Percentiles rank a stretch among this genome's conserved stretches.
Evolutionary conservation across 37 sponge, comb jelly and placozoan genomes (phyloP).

Genomic region (Agelas oroides): DNA sequence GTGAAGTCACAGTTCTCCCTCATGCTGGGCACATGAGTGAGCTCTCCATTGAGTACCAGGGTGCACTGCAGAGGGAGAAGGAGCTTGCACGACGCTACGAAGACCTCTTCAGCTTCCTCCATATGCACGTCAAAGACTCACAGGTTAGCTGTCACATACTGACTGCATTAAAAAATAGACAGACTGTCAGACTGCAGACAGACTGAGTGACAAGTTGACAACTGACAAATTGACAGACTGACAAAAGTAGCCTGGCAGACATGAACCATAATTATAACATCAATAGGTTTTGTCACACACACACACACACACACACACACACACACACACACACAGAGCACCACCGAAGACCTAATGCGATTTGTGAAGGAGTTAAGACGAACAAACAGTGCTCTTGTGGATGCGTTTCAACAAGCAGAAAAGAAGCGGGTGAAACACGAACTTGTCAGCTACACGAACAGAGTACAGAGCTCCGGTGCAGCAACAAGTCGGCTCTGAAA

Average conservation of each 20-base stretch:
- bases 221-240: no score
- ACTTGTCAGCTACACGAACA: conserved; percentile 50
- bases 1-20: conserved; percentile 6
- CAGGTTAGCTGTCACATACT: conserved; percentile 38
- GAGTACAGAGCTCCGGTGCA: conserved; percentile 12
- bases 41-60: conserved; percentile 47
- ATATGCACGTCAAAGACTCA: conserved; percentile 58
- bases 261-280: no score
- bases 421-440: conserved; percentile 83
- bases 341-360: conserved; percentile 74
- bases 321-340: conserved; percentile 41
- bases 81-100: conserved; percentile 55
- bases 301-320: not conserved
- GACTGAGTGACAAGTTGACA: no score
- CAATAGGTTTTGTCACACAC: no score
- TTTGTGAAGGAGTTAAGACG: conserved; percentile 80
- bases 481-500: no score
- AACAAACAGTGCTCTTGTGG: conserved; percentile 85
- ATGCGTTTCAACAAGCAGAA: conserved; percentile 86
- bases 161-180: no score
- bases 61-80: conserved; percentile 68
- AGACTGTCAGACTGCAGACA: no score
- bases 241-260: no score
- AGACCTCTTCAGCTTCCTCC: conserved; percentile 72
- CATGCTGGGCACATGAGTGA: conserved; percentile 45